phyloP scores from a whole-genome alignment of 2,113 vertebrate species.

The Amia ocellicauda region DNA sequence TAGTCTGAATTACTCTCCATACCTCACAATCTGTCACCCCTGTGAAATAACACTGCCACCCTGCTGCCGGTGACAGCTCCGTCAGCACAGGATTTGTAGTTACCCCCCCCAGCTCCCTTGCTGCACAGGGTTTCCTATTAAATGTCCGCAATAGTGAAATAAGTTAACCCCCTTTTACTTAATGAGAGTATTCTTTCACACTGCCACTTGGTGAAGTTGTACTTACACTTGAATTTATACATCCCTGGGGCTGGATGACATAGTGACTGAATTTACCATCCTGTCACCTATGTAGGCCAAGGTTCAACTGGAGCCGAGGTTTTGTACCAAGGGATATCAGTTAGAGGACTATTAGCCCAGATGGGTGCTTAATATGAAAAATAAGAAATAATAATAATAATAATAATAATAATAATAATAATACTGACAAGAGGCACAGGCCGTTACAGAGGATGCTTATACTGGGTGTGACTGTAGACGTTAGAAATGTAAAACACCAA shows the following conservation, averaged over 20 bases:
- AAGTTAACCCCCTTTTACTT: background rate
- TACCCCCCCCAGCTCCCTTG: background rate
- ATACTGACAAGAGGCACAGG: no score
- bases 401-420: no score
- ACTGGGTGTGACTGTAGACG: no score
- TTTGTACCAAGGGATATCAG: no score
- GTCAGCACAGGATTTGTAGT: conserved; percentile 42
- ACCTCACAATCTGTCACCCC: conserved; percentile 83
- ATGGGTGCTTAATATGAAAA: no score
- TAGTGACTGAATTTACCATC: background rate
- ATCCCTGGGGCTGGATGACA: no score
- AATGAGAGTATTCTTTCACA: background rate
- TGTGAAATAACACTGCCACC: conserved; percentile 75
- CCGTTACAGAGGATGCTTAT: no score
- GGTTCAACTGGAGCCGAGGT: no score
- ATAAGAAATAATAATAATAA: no score
- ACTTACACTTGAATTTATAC: background rate
- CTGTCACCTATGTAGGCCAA: conserved; percentile 1
- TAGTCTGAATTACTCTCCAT: conserved; percentile 84
- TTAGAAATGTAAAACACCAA: no score
- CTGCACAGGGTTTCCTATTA: background rate
- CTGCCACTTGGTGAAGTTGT: background rate
- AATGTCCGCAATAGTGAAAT: background rate
- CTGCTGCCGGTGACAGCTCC: conserved; percentile 73
- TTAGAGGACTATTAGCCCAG: no score